A percentile compares a stretch with the other conserved stretches of the same genome.
Conservation (phyloP, 2,888 invertebrate species). For the Chalcis sispes region DNA sequence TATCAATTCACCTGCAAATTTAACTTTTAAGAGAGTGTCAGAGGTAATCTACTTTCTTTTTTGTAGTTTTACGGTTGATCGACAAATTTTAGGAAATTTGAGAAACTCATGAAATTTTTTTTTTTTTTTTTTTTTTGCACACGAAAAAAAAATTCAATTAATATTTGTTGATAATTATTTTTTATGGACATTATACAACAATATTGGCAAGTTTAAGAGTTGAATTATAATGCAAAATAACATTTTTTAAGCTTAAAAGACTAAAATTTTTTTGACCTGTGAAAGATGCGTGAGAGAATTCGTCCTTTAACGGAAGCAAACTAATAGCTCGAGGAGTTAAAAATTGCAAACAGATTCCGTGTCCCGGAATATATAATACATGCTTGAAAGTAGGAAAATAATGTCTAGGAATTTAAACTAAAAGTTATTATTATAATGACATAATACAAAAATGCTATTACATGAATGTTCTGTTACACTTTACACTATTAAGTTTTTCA, state of each 20-base stretch:
- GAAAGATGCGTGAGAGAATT: constrained; percentile 50
- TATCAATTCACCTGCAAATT: not conserved
- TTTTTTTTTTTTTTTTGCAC: not conserved
- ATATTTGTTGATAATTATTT: too few relatives aligned
- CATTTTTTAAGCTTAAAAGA: not conserved
- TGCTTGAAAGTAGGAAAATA: constrained; percentile 3
- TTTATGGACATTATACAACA: too few relatives aligned
- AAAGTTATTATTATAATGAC: constrained; percentile 31
- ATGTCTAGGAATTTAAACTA: constrained; percentile 26
- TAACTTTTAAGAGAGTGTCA: not conserved
- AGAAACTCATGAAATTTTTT: too few relatives aligned
- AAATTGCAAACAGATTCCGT: constrained; percentile 20
- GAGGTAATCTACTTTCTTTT: too few relatives aligned
- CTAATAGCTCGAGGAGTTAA: constrained; percentile 21
- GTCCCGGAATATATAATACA: constrained; percentile 39
- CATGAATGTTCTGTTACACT: not conserved
- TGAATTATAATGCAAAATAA: not conserved
- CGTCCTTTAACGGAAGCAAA: constrained; percentile 51
- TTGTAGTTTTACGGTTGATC: too few relatives aligned
- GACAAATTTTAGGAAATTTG: too few relatives aligned
- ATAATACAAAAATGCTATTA: constrained; percentile 24
- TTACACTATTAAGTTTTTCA: constrained; percentile 4
- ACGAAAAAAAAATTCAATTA: not conserved
- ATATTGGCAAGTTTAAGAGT: too few relatives aligned
- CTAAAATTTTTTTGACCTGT: constrained; percentile 6